Evolutionary conservation across 2,888 invertebrate genomes (phyloP), one percentile per base, ranked within the genome.

Genomic region (Ophion obscuratus): DNA sequence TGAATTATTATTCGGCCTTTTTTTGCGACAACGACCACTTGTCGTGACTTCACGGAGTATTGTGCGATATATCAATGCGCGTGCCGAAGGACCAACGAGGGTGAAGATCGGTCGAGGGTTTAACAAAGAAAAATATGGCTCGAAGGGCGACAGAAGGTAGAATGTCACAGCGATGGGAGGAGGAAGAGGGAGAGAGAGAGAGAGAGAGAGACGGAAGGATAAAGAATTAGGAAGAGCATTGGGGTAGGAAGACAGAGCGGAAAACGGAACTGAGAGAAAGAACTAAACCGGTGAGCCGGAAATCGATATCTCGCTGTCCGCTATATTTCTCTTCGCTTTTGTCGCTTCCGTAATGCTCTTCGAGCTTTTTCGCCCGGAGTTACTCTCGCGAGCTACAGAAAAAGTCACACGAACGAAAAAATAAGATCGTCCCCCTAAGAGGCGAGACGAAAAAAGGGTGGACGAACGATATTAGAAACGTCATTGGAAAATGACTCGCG

Each of bases 61-160:
- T 24, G 53, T 14, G 53, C 53, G 53, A 31, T 14, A 71, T 7
- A 71, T 14, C 36, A 36, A 74, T 7, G 14, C 14, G 14, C 20
- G 14, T 47, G 20, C 11, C 17, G 66, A 74, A 59, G 11, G 68
- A 59, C 14, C 11, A 44, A 20, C 79, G 67, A 79, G 67, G 59
- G 73, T 53, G 71, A 77, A 62, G 81, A 73, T 73, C 77, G 74
- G 66, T 76, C 80, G 70, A 77, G 73, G 67, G 68, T 81, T 86
- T 79, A 71, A 47, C 64, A 75, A 78, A 61, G 84, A 71, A 84
- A 84, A 84, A 87, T 82, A 84, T 87, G 71, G 67, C 81, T 66
- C 24, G 79, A 57, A 64, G 61, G 61, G 40, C 68, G 66, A 59
- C 64, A 74, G 27, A 75, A 75, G 74, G 74, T 68, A 75, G 53